phyloP scores from a whole-genome alignment of 1,140 invertebrate genomes.

The Eueides isabella region DNA sequence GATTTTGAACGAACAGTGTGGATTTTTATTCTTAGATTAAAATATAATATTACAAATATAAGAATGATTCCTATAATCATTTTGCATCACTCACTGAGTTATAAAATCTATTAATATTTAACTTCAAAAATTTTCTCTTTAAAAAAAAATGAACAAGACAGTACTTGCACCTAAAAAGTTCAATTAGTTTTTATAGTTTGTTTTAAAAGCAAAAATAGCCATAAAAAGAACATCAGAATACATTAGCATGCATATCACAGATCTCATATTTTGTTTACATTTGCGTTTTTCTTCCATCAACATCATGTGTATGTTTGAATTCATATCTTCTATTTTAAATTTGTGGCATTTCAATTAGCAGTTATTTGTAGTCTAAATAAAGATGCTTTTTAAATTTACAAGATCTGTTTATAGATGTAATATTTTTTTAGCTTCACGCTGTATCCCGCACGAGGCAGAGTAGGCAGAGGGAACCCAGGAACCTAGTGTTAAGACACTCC shows the following conservation, averaged over 20 bases:
- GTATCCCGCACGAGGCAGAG: no score
- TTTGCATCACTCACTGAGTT: background rate
- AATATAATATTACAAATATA: background rate
- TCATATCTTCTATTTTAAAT: conserved; percentile 7
- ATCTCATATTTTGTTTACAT: background rate
- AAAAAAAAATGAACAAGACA: background rate
- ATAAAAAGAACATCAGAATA: background rate
- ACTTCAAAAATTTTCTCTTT: no score
- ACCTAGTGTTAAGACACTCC: no score
- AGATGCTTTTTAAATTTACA: background rate
- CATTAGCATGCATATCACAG: conserved; percentile 4
- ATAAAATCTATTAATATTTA: no score
- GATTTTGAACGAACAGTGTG: background rate
- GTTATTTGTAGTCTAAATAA: background rate
- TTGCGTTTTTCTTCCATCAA: conserved; percentile 8
- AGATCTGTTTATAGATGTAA: background rate
- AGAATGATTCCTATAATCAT: background rate
- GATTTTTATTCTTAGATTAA: background rate
- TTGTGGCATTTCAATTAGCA: background rate
- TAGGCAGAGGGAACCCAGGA: no score
- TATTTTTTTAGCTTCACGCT: no score
- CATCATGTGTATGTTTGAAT: background rate
- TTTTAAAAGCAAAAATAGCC: background rate
- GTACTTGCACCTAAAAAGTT: background rate
- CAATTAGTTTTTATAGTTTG: background rate